These are phyloP conservation scores for Trichopria drosophilae DNA, from an alignment of 2,888 invertebrate genomes.

Conservation along the genomic window DNA sequence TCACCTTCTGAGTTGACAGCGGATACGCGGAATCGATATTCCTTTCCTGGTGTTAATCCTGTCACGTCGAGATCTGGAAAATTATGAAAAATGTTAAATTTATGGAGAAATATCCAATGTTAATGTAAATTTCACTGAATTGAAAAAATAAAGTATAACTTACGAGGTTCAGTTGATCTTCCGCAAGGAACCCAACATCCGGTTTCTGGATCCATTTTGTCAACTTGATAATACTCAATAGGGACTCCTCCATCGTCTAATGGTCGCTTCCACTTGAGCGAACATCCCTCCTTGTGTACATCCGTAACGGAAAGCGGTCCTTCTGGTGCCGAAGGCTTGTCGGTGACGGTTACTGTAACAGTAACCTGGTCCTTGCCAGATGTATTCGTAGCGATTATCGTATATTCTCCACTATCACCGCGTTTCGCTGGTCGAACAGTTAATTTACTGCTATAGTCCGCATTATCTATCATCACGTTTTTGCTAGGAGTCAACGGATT, in stretches of 20 bases:
- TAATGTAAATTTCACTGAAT: neutral
- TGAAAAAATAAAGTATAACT: slow-evolving; percentile 47
- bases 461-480: slow-evolving; percentile 78
- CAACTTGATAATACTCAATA: slow-evolving; percentile 94
- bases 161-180: slow-evolving; percentile 78
- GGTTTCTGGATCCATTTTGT: slow-evolving; percentile 89
- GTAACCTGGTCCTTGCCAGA: slow-evolving; percentile 85
- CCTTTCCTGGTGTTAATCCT: slow-evolving; percentile 84
- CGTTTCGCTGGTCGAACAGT: slow-evolving; percentile 79
- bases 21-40: slow-evolving; percentile 94
- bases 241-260: slow-evolving; percentile 93
- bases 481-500: slow-evolving; percentile 72
- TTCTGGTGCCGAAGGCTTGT: slow-evolving; percentile 85
- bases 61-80: slow-evolving; percentile 74
- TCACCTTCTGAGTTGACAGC: slow-evolving; percentile 97
- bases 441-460: slow-evolving; percentile 86
- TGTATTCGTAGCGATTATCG: slow-evolving; percentile 81
- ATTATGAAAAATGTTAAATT: slow-evolving; percentile 18
- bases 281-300: slow-evolving; percentile 90
- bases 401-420: slow-evolving; percentile 85
- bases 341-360: slow-evolving; percentile 80
- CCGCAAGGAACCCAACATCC: slow-evolving; percentile 89
- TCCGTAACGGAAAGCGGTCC: slow-evolving; percentile 88
- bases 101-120: slow-evolving; percentile 5
- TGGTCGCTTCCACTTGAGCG: slow-evolving; percentile 93